Base-by-base conservation (phyloP, 2,888 invertebrate genomes). In the Oscheius sp. region DNA sequence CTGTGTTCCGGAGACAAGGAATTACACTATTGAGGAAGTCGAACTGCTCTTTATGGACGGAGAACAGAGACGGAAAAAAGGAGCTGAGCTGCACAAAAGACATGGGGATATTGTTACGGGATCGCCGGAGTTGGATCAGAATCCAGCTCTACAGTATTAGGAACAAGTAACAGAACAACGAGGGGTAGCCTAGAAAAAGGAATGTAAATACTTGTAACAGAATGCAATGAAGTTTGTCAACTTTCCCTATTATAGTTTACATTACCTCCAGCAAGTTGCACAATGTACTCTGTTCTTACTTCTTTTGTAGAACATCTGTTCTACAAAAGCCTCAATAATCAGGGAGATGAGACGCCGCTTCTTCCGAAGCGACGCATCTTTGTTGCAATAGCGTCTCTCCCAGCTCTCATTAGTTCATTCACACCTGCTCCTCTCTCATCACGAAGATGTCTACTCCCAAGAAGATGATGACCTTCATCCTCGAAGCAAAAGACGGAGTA, bases 1-100 rank as follows among this genome's bases (percentile, higher is more conserved):
- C 13, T 86, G 90, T 47, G 88, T 92, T 62, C 92, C 92, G 1
- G 92, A 92, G 84, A 92, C 92, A 0, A 90, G 90, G 81, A 91
- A 91, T 2, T 88, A 87, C 57, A 86, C 86, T 53, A 86, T 92
- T 62, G 92, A 92, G 81, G 90, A 91, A 70, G 90, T 77, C 21
- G 75, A 75, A 42, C 33, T 50, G 2, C 51, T 77, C n/a, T 77
- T 77, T 48, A 77, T 77, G 77, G 51, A 60, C 11, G 62, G 63
- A 42, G 70, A 75, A 35, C 58, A 77, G 32, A 58, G 73, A 42
- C 21, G 48, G 50, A 60, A 74, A 32, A 53, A 50, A 2, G 72
- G 57, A 21, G 62, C 62, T 33, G 62, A 72, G 50, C 42, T 72
- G 7, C 72, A 72, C 51, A 55, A 57, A 50, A 47, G 62, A 53